These are phyloP conservation scores for Capitulum mitella DNA, from an alignment of 2,888 invertebrate genomes.

Conservation along the genomic window DNA sequence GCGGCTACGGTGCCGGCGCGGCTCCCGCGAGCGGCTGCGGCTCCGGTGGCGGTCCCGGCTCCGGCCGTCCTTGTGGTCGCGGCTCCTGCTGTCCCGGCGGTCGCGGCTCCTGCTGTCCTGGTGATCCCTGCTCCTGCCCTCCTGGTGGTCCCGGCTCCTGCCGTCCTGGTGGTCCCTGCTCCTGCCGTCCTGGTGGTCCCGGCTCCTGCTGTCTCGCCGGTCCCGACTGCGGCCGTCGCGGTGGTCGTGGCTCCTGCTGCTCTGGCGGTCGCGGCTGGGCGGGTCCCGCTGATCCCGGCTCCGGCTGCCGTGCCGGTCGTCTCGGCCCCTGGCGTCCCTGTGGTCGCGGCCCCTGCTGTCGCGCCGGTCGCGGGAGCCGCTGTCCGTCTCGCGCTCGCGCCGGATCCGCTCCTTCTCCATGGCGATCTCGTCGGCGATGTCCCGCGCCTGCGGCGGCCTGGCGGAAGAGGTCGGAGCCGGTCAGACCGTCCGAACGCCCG, in stretches of 20 bases:
- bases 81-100: too few species aligned
- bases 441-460: not conserved
- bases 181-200: not conserved
- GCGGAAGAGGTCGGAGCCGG: too few species aligned
- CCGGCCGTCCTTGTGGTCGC: too few species aligned
- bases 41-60: too few species aligned
- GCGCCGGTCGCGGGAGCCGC: not conserved
- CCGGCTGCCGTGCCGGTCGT: not conserved
- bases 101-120: too few species aligned
- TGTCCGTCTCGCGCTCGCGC: not conserved
- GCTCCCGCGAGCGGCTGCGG: too few species aligned
- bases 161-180: not conserved
- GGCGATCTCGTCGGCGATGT: slow-evolving; percentile 23
- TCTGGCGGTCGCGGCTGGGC: not conserved
- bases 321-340: not conserved
- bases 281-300: too few species aligned
- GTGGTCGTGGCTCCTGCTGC: not conserved
- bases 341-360: not conserved
- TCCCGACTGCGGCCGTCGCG: not conserved
- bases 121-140: too few species aligned
- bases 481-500: too few species aligned
- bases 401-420: slow-evolving; percentile 25
- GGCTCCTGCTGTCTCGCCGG: not conserved
- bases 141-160: too few species aligned
- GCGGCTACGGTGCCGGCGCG: too few species aligned